Conservation (phyloP, 2,113 vertebrate genomes). For the Ibidorhyncha struthersii region DNA sequence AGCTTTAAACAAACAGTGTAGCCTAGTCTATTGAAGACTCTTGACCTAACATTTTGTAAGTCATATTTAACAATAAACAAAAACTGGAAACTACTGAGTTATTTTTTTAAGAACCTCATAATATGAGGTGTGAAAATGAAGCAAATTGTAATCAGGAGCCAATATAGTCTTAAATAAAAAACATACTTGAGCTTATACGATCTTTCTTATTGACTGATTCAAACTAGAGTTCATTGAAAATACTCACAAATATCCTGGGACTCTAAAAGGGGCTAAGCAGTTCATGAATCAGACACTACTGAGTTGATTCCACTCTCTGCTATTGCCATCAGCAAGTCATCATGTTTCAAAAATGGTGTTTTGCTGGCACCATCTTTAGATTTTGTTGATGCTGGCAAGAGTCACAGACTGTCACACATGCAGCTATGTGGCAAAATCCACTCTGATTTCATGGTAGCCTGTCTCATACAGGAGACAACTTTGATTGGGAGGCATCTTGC, state of each 20-base stretch:
- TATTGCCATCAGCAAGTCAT: neutral
- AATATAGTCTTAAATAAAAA: neutral
- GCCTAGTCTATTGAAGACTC: neutral
- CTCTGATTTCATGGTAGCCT: neutral
- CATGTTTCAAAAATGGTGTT: neutral
- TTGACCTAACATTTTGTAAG: conserved; percentile 15
- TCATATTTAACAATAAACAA: conserved; percentile 44
- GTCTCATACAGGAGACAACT: neutral
- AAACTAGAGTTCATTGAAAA: conserved; percentile 22
- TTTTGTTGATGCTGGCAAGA: neutral
- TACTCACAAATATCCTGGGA: neutral
- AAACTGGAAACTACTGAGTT: neutral
- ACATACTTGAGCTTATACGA: neutral
- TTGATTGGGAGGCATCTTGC: neutral
- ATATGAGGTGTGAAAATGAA: conserved; percentile 3
- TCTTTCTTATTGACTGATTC: conserved; percentile 11
- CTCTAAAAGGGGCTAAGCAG: neutral
- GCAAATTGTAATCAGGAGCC: neutral
- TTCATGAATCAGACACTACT: conserved; percentile 12
- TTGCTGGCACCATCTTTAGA: neutral
- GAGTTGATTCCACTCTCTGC: neutral
- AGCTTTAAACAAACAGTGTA: neutral
- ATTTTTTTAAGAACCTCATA: neutral
- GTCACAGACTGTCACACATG: neutral
- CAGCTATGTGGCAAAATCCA: neutral